These are phyloP conservation scores for Neotoxoptera formosana DNA, from an alignment of 1,140 invertebrate genomes.

Conservation along the genomic window DNA sequence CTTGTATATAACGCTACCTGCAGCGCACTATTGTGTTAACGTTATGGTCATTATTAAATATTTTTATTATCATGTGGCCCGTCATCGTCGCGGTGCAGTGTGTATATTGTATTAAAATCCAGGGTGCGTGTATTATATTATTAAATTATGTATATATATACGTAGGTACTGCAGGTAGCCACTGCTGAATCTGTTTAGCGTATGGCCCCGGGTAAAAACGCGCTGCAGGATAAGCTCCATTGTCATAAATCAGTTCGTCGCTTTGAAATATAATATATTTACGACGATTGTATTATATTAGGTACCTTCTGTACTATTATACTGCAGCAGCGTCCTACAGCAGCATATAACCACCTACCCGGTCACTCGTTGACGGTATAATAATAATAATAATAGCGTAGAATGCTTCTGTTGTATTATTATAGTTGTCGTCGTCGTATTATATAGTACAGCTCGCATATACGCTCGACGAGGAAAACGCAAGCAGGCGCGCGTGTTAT, in stretches of 20 bases:
- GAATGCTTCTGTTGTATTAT: neutral
- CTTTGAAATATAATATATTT: constrained; percentile 10
- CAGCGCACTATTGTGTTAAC: neutral
- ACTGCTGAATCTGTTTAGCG: neutral
- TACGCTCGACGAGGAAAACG: too few species aligned
- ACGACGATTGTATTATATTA: neutral
- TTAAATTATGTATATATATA: too few species aligned
- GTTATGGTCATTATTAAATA: constrained; percentile 9
- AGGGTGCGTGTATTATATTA: neutral
- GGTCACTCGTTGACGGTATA: neutral
- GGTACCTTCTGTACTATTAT: neutral
- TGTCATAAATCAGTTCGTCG: constrained; percentile 31
- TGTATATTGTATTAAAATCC: neutral
- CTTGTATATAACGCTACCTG: neutral
- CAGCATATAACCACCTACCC: neutral
- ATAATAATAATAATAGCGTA: neutral
- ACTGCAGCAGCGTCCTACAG: neutral
- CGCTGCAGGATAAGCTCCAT: neutral
- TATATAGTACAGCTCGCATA: too few species aligned
- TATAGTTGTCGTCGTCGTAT: neutral
- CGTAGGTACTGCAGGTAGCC: neutral
- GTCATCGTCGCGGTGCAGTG: neutral
- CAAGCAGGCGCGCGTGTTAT: too few species aligned
- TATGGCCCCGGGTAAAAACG: neutral
- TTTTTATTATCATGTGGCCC: neutral